These are phyloP conservation scores for Hyperoplus immaculatus DNA, from an alignment of 2,797 vertebrate genomes.

Conservation along the genomic window DNA sequence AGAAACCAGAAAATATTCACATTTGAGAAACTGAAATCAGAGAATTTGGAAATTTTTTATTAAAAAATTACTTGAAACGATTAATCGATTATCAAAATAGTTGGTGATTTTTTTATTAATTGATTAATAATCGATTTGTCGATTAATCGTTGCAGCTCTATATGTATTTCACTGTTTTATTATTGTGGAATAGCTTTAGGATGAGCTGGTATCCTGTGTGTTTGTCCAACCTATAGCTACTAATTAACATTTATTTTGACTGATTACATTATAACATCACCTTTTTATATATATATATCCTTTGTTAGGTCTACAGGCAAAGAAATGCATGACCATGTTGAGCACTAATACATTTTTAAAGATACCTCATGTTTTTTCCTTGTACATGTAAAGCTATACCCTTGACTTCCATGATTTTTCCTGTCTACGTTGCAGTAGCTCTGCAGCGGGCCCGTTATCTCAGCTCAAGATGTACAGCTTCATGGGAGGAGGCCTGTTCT, in stretches of 20 bases:
- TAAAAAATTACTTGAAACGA: too few relatives aligned
- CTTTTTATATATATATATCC: background rate
- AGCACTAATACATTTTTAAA: background rate
- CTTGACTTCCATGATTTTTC: background rate
- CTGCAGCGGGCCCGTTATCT: conserved; percentile 61
- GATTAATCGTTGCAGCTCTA: background rate
- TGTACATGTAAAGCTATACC: background rate
- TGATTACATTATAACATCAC: background rate
- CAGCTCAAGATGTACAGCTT: conserved; percentile 91
- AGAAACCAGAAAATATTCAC: too few relatives aligned
- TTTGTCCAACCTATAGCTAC: background rate
- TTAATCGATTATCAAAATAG: too few relatives aligned
- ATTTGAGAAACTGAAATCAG: too few relatives aligned
- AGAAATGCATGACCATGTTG: background rate
- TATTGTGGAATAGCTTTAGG: background rate
- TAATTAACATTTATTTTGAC: background rate
- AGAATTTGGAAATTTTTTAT: too few relatives aligned
- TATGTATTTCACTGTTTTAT: background rate
- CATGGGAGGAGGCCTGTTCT: conserved; percentile 93
- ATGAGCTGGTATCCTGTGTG: background rate
- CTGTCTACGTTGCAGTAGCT: conserved; percentile 45
- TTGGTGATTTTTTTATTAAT: too few relatives aligned
- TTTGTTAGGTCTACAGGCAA: background rate
- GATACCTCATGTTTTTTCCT: background rate
- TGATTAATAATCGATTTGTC: too few relatives aligned